A percentile compares a stretch with the other conserved stretches of the same genome.
phyloP scores from a whole-genome alignment of 2,113 vertebrate genomes.

The Hydropotes inermis region DNA sequence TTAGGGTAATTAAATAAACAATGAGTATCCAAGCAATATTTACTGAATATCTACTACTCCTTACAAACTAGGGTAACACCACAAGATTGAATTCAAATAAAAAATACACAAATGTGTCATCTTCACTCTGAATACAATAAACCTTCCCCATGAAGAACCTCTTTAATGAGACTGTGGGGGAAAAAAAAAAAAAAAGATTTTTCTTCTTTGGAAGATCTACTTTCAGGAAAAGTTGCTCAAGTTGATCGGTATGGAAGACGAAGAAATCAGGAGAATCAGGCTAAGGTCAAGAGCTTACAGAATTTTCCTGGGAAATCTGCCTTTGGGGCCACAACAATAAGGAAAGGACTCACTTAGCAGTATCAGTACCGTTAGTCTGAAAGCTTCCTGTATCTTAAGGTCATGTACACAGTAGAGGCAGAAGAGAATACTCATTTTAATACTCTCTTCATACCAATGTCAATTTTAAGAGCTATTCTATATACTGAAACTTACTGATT shows the following conservation, averaged over 20 bases:
- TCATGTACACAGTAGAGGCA: not conserved
- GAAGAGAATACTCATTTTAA: not conserved
- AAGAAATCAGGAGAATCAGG: not conserved
- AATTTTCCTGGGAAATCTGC: not conserved
- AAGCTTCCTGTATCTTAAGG: not conserved
- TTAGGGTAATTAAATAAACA: not conserved
- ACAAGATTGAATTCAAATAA: not conserved
- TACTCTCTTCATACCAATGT: not conserved
- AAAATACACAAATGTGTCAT: not conserved
- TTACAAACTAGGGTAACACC: not conserved
- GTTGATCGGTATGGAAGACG: not conserved
- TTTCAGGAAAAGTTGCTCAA: not conserved
- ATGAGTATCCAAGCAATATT: not conserved
- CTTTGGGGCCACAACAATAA: not conserved
- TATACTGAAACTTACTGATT: not conserved
- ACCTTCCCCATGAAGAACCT: not conserved
- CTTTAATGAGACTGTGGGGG: not conserved
- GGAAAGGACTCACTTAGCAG: not conserved
- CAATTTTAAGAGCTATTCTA: not conserved
- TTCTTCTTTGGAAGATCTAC: not conserved
- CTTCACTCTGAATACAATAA: not conserved
- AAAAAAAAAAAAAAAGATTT: not conserved
- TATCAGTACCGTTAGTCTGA: not conserved
- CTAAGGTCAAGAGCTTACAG: not conserved
- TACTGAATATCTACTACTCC: not conserved